Evolutionary conservation across 2,113 vertebrate species (phyloP).

Genomic region (Nycticebus coucang): DNA sequence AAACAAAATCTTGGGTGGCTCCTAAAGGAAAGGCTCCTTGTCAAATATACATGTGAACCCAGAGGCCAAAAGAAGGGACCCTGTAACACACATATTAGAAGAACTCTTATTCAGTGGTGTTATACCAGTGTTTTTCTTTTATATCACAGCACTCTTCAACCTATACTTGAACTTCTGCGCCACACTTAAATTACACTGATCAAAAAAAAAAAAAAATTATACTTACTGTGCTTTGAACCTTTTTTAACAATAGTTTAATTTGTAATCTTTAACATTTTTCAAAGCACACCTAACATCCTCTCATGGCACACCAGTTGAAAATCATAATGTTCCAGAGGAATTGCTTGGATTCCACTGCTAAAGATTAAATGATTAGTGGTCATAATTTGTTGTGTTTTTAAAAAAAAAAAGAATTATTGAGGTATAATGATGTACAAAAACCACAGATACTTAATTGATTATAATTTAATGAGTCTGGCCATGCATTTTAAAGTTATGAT

Average conservation of each 20-base stretch:
- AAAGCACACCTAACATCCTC: too few species aligned
- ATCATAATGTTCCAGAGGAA: neutral
- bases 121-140: neutral
- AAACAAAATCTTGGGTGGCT: slow-evolving; percentile 22
- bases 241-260: too few species aligned
- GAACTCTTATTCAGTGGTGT: neutral
- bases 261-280: too few species aligned
- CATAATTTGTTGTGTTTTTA: neutral
- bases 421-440: neutral
- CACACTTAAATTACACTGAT: too few species aligned
- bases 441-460: neutral
- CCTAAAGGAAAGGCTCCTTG: slow-evolving; percentile 4
- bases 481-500: neutral
- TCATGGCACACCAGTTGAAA: too few species aligned
- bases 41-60: slow-evolving; percentile 3
- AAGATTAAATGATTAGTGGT: neutral
- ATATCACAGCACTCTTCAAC: too few species aligned
- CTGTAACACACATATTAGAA: neutral
- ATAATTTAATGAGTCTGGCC: neutral
- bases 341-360: neutral
- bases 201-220: too few species aligned
- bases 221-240: too few species aligned
- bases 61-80: neutral
- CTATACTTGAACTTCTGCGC: too few species aligned
- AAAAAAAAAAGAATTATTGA: neutral